Evolutionary conservation across 2,888 invertebrate genomes (phyloP), one percentile per base, ranked within the genome.

Genomic region (Cerastoderma edule): DNA sequence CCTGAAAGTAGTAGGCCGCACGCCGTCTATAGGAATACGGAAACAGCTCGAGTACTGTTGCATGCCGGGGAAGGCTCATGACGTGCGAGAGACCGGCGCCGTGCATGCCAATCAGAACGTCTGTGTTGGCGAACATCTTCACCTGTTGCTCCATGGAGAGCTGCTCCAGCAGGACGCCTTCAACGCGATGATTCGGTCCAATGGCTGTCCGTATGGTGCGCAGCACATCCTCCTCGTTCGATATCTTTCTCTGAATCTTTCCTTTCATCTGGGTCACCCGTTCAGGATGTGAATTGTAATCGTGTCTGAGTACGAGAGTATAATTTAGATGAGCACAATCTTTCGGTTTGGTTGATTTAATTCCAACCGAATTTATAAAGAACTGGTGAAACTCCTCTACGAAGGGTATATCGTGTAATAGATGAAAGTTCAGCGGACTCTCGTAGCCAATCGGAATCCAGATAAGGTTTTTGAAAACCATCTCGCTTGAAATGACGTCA

Each of bases 21-120:
- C 68, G 32, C n/a, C 71, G 64, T 50, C 70, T 72, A 8, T 75
- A 75, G 60, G 72, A 78, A 30, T 78, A 78, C 1, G 81, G 81
- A 57, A 81, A 81, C 0, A 75, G 67, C 71, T 81, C 81, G 13
- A 81, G 66, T 5, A 81, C 73, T 0, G 68, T 70, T 8, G 81
- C 81, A 28, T 78, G 75, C 19, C 63, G 46, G 28, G 78, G 81
- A 24, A 81, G 57, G 33, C 67, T 69, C 71, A 75, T 57, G 2
- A 67, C 33, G 48, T 81, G 78, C 5, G 78, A 50, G 54, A 78
- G 75, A 0, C 81, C 81, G 1, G 81, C 81, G 22, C 81, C 81
- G 39, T 81, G 81, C 81, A 81, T 81, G n/a, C 81, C 81, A n/a
- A 81, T 73, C 16, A 81, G 39, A 27, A 81, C 32, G 24, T 81